Base-by-base conservation (phyloP, 2,888 invertebrate genomes). In the Hoplodrina blanda region DNA sequence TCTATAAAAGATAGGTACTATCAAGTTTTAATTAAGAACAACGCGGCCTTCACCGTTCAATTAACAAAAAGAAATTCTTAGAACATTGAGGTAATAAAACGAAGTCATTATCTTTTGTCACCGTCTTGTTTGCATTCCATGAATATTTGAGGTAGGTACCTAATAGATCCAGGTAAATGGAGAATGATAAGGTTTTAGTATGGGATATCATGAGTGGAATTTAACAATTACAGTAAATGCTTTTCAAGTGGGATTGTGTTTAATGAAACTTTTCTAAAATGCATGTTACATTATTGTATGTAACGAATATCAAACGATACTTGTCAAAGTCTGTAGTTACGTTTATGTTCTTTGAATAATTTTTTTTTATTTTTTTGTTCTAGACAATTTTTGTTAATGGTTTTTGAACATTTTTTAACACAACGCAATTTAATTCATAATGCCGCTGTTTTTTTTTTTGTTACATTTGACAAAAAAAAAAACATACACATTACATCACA, bases 1-100 rank as follows among this genome's bases (percentile, higher is more conserved):
- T 56, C 57, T 54, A 70, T 67, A 54, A 69, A 50, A 20, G 20
- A 19, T 5, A 17, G 46, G 46, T 46, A 54, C 73, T 61, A 80
- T 78, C 60, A 75, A 78, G 50, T 63, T 75, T 79, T 77, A 79
- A 84, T 85, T 81, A 73, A 75, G 67, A 70, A 19, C 25, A 53
- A 52, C 20, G 54, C 56, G 55, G 57, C 15, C 55, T 69, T 56
- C 17, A 33, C 63, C 44, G 57, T 77, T 73, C 79, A 83, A 85
- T 84, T 79, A 83, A 62, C 62, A 60, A 72, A 69, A 69, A 59
- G 62, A 71, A 54, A 65, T 70, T 75, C 52, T 60, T 66, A 20
- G 17, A 20, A 17, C 19, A 73, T 73, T 57, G 73, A 66, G 44
- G 37, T 30, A 54, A 77, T 84, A 79, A 79, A 78, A 72, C 13